Evolutionary conservation across 2,888 invertebrate species (phyloP), one percentile per base, ranked within the genome.

Genomic region (Morpho helenor): DNA sequence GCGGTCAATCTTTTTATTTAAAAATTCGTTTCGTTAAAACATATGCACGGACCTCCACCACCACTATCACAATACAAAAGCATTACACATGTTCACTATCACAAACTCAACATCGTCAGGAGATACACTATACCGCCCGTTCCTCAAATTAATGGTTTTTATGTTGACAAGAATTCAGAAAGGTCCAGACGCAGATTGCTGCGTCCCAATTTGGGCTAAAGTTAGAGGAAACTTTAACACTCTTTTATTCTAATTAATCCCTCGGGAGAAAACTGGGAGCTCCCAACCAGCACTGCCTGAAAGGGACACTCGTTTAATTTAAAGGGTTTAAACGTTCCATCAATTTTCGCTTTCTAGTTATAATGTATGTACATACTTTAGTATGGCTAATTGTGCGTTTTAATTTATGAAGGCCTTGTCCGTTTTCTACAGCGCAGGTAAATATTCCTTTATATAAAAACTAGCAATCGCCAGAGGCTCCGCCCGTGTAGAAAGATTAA

Each of bases 231-330:
- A 84, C 78, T 85, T 84, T 83, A 82, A 82, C 84, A 84, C 84
- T 83, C 81, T 85, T 87, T 84, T 83, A 84, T 82, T 82, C 79
- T 85, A 86, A 87, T 87, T 86, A 85, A 76, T 69, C 53, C 83
- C 76, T 71, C 60, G 59, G 80, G 75, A 84, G 62, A 61, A 71
- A 79, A 81, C 79, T 82, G 76, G 66, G 72, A 74, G 73, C 71
- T 67, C 65, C 61, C 63, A 58, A 65, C 66, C 67, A 68, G 63
- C 65, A 68, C 65, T 69, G 51, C 59, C 51, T 73, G 75, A 69
- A 9, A 59, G 77, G 74, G 82, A 77, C 70, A 68, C 67, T 74
- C 76, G 72, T 73, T 78, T 77, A 75, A 81, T 76, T 76, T 68
- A 65, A 31, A 65, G 71, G 73, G 72, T 73, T 74, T 78, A 72